A percentile compares a stretch with the other conserved stretches of the same genome.
Conservation (phyloP, 2,113 vertebrate genomes). For the Leuciscus idus region DNA sequence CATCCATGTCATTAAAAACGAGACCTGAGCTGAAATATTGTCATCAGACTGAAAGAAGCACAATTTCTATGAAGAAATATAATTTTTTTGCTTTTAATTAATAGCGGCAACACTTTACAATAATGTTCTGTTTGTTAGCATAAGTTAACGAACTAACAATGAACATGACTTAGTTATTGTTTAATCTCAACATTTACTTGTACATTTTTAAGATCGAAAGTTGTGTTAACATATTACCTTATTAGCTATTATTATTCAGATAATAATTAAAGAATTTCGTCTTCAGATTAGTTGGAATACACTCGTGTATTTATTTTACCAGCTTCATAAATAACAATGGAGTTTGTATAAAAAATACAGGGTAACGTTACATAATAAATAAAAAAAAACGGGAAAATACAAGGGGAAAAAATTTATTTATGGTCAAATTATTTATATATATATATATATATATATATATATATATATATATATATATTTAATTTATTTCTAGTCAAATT, state of each 20-base stretch:
- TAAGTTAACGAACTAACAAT: too few relatives aligned
- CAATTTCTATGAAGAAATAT: background rate
- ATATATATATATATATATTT: too few relatives aligned
- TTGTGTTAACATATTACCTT: background rate
- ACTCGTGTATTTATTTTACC: background rate
- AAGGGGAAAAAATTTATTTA: too few relatives aligned
- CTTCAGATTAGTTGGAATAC: background rate
- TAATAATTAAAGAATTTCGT: background rate
- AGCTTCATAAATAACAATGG: background rate
- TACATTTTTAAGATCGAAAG: too few relatives aligned
- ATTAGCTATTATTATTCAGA: background rate
- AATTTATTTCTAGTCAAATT: background rate
- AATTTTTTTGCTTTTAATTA: too few relatives aligned
- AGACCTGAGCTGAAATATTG: background rate
- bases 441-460: too few relatives aligned
- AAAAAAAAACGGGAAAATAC: too few relatives aligned
- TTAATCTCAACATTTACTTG: too few relatives aligned
- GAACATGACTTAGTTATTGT: too few relatives aligned
- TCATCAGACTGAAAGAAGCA: background rate
- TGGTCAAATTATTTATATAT: background rate
- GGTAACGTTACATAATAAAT: too few relatives aligned
- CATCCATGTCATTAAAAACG: background rate
- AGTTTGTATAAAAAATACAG: background rate
- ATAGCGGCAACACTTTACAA: too few relatives aligned
- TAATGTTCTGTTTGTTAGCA: too few relatives aligned